These are phyloP conservation scores for Gavia stellata DNA, from an alignment of 2,113 vertebrate genomes.

Conservation along the genomic window DNA sequence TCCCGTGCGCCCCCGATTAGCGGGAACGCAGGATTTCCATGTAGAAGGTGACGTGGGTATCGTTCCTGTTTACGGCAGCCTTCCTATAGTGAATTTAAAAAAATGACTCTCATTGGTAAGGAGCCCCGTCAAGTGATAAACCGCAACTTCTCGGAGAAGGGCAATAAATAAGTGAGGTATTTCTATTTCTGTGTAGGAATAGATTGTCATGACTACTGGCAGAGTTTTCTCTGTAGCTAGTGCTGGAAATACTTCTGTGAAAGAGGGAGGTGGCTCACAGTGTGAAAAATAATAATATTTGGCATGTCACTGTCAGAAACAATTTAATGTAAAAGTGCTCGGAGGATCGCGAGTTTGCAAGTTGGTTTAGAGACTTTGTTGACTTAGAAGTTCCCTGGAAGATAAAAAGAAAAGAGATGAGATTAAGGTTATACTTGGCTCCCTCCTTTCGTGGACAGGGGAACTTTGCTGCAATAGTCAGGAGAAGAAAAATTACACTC, in stretches of 20 bases:
- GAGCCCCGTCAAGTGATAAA: background rate
- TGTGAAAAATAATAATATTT: slow-evolving; percentile 64
- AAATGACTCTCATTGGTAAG: background rate
- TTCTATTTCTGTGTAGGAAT: slow-evolving; percentile 35
- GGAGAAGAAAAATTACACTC: background rate
- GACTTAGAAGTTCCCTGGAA: slow-evolving; percentile 35
- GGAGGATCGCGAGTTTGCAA: background rate
- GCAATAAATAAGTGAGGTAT: slow-evolving; percentile 18
- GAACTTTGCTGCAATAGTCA: slow-evolving; percentile 14
- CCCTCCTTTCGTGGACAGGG: background rate
- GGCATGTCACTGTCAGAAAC: slow-evolving; percentile 47
- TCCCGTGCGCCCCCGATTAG: background rate
- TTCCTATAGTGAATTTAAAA: background rate
- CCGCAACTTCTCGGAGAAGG: background rate
- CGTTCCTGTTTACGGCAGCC: background rate
- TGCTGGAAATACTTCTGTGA: background rate
- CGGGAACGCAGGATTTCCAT: background rate
- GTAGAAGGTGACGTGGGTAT: background rate
- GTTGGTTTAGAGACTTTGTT: background rate
- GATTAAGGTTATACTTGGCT: slow-evolving; percentile 26
- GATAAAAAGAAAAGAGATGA: background rate
- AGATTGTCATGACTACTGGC: slow-evolving; percentile 34
- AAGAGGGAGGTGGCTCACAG: background rate
- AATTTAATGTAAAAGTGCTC: background rate
- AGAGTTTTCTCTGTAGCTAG: slow-evolving; percentile 30